Evolutionary conservation across 2,888 invertebrate species (phyloP), one percentile per base, ranked within the genome.

Genomic region (Nemotelus nigrinus): DNA sequence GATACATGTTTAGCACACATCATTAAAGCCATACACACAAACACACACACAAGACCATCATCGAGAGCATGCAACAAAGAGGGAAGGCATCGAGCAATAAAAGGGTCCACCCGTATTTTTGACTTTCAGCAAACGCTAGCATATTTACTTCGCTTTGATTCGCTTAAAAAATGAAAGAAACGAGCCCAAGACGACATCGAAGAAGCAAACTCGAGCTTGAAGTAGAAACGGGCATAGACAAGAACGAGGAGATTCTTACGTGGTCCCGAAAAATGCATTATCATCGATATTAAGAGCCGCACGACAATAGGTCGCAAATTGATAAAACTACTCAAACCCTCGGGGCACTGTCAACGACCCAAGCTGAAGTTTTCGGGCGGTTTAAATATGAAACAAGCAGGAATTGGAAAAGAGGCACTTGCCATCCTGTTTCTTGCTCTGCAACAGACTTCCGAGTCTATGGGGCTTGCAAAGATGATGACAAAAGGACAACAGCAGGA

Each of bases 251-350:
- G 71, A 57, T 65, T 64, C 65, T 78, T 78, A 48, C 63, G 47
- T 74, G 39, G 6, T 60, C 72, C 72, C 65, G 63, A 70, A 53
- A 78, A 78, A 60, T 76, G 76, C 78, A 78, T 78, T 76, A 78
- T 72, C 72, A 78, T 76, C 72, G 76, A 72, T 72, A 72, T 65
- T 78, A 78, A 78, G 78, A 71, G 71, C 57, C 72, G 57, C 48
- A 76, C 57, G 71, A 78, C 78, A 78, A 78, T 76, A 64, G 78
- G 75, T 72, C 71, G 72, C 76, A 78, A 78, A 76, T 78, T 78
- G 78, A 78, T 78, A 78, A 78, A 58, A 76, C 78, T 74, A 60
- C 68, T 70, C 64, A 47, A 78, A 60, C 64, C 60, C 55, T 60
- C 75, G 67, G 70, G 70, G 55, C 44, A 70, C 68, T 70, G 70